Evolutionary conservation across 35 echinoderm and acorn worm species (phyloP).

Genomic region (Heliocidaris tuberculata): DNA sequence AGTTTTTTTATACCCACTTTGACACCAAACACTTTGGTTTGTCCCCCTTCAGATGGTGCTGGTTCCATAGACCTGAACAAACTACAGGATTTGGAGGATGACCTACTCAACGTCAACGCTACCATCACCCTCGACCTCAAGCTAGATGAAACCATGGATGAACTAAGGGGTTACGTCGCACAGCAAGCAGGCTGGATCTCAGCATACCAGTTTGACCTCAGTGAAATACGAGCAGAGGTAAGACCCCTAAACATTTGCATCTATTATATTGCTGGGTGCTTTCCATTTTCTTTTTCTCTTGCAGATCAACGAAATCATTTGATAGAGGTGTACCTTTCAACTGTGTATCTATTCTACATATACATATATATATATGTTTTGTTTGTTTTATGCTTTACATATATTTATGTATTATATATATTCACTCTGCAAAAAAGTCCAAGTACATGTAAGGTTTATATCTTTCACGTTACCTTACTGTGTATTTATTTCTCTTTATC

Average conservation of each 20-base stretch:
- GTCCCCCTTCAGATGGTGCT: conserved; percentile 42
- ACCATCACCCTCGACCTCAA: conserved; percentile 65
- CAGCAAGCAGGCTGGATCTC: conserved; percentile 64
- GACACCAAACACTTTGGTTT: not conserved
- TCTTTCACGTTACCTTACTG: not conserved
- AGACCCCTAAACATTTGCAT: not conserved
- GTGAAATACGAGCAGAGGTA: conserved; percentile 68
- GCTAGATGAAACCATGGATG: conserved; percentile 61
- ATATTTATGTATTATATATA: not conserved
- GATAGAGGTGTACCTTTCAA: not conserved
- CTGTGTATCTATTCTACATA: not conserved
- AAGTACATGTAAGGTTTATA: not conserved
- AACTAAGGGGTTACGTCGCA: conserved; percentile 34
- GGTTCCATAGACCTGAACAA: conserved; percentile 51
- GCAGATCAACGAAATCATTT: not conserved
- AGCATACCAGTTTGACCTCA: conserved; percentile 56
- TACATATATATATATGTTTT: not conserved
- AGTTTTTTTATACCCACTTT: not conserved
- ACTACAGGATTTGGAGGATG: conserved; percentile 58
- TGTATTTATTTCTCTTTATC: not conserved
- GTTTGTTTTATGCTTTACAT: not conserved
- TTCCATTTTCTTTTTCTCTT: not conserved
- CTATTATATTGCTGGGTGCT: not conserved
- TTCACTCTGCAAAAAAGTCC: not conserved
- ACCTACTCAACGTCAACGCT: conserved; percentile 66